Percentiles rank a stretch among this genome's conserved stretches.
Evolutionary conservation across 1,140 invertebrate genomes (phyloP).

Genomic region (Euwallacea similis): DNA sequence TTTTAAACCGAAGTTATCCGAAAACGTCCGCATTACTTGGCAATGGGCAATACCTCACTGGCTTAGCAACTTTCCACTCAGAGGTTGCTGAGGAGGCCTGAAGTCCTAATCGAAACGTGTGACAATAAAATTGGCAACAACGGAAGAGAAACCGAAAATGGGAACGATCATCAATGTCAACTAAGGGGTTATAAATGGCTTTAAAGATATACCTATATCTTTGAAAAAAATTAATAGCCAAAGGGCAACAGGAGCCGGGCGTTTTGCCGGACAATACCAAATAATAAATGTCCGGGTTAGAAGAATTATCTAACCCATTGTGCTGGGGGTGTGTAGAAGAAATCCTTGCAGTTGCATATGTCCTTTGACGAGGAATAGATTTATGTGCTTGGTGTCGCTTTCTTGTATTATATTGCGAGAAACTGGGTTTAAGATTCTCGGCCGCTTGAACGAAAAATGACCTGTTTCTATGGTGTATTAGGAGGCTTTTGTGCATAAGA

Average conservation of each 20-base stretch:
- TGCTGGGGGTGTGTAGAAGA: slow-evolving; percentile 19
- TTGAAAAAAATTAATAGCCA: slow-evolving; percentile 27
- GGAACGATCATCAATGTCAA: slow-evolving; percentile 26
- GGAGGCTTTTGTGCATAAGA: too few relatives aligned
- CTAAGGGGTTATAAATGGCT: slow-evolving; percentile 33
- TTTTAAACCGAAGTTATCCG: too few relatives aligned
- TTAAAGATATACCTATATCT: slow-evolving; percentile 28
- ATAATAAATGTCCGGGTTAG: slow-evolving; percentile 31
- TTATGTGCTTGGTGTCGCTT: slow-evolving; percentile 31
- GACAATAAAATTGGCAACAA: slow-evolving; percentile 10
- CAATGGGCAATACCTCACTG: too few relatives aligned
- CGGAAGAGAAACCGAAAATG: slow-evolving; percentile 10
- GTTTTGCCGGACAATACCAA: slow-evolving; percentile 21
- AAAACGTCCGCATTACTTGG: too few relatives aligned
- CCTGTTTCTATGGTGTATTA: slow-evolving; percentile 7
- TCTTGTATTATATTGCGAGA: slow-evolving; percentile 14
- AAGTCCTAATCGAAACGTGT: neutral
- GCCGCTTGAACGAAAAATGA: slow-evolving; percentile 17
- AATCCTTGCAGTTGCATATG: slow-evolving; percentile 23
- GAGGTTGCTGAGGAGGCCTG: too few relatives aligned
- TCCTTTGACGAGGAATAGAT: slow-evolving; percentile 31
- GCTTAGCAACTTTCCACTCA: too few relatives aligned
- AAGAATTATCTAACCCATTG: slow-evolving; percentile 34
- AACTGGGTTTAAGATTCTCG: slow-evolving; percentile 14
- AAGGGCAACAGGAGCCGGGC: slow-evolving; percentile 20